phyloP scores from a whole-genome alignment of 2,113 vertebrate genomes.

The Alligator mississippiensis region DNA sequence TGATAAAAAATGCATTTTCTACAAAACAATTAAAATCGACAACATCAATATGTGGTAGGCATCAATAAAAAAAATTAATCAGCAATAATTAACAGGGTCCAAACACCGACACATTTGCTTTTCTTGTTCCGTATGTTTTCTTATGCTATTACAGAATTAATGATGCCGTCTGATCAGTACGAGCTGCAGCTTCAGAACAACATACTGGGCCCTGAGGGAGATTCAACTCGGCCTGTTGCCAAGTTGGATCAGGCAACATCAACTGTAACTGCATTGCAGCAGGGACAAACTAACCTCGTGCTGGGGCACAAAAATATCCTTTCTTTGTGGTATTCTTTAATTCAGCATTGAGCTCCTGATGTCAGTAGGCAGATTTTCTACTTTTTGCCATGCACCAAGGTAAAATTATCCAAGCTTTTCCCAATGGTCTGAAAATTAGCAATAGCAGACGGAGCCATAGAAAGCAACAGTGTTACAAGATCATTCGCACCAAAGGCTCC shows the following conservation, averaged over 20 bases:
- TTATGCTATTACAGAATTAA: conserved; percentile 79
- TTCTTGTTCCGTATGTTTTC: background rate
- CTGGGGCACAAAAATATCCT: conserved; percentile 84
- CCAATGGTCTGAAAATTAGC: background rate
- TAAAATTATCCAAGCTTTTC: background rate
- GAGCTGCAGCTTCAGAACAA: conserved; percentile 91
- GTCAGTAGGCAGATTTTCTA: background rate
- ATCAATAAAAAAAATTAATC: background rate
- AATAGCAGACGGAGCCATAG: background rate
- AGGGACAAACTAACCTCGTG: conserved; percentile 79
- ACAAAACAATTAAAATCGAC: background rate
- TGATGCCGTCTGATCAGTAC: conserved; percentile 93
- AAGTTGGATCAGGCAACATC: conserved; percentile 81
- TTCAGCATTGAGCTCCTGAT: rapidly evolving
- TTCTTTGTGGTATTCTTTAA: background rate
- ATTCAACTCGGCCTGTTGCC: conserved; percentile 77
- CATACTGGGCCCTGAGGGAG: conserved; percentile 71
- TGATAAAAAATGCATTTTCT: background rate
- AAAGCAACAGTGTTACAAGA: background rate
- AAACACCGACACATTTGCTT: background rate
- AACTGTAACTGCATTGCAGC: conserved; percentile 76
- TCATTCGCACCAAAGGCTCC: background rate
- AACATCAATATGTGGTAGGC: background rate
- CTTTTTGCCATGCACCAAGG: background rate
- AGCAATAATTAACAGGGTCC: background rate